Base-by-base conservation (phyloP, 2,797 vertebrate genomes). In the Thripadectes ignobilis region DNA sequence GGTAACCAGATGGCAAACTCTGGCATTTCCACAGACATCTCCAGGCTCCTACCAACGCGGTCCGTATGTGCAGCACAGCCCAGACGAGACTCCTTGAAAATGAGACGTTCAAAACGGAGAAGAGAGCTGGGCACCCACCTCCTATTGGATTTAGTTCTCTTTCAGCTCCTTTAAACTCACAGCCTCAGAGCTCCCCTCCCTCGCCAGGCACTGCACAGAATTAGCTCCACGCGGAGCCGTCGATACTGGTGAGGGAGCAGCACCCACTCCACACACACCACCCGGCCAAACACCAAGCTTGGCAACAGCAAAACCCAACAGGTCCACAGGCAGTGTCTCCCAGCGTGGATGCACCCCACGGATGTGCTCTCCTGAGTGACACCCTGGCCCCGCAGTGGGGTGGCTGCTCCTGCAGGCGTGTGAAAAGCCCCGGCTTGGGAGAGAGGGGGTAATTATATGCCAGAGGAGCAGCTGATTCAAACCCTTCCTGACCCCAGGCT, bases 401-500 rank as follows among this genome's bases (percentile, higher is more conserved):
- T 2, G 22, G 65, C 74, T 27, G 87, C 66, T 92, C 82, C 72
- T 7, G 0, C 65, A 59, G 71, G 91, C n/a, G 0, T 80, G 84
- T 69, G 79, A 94, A 86, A 84, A 94, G 89, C 83, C 93, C 90
- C 5, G 2, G 87, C 84, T 17, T 69, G 92, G 92, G 85, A 92
- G 83, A 76, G 51, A 91, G 85, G 94, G 92, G 94, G 92, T 97
- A 89, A 97, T 94, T 91, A 95, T 89, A 93, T 92, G 95, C 95
- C 59, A 69, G 89, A 85, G 68, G 68, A 63, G 93, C 88, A 92
- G 94, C 46, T 46, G 84, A 81, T 97, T 94, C 96, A 74, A 95
- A 96, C 95, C 96, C 96, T 78, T 78, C 95, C 96, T 97, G 95
- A 96, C 97, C 97, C 94, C 89, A 55, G 95, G 97, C 97, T 94